Base-by-base conservation (phyloP, 2,888 invertebrate genomes). In the Chymomyza fuscimana region DNA sequence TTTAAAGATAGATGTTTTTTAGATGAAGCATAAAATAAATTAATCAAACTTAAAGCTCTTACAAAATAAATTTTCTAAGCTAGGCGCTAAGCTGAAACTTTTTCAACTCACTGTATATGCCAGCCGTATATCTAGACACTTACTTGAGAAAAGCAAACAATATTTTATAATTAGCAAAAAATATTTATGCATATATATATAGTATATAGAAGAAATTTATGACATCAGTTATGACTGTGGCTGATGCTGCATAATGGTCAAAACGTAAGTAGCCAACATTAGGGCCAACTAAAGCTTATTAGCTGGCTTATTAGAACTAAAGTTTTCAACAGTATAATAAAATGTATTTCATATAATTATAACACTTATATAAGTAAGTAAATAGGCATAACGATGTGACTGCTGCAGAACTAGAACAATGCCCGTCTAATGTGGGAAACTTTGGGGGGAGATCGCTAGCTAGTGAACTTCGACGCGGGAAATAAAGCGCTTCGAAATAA, bases 341-440 rank as follows among this genome's bases (percentile, higher is more conserved):
- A 70, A 67, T 67, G 16, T 66, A 63, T 70, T 74, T 70, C 56
- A 70, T 67, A 65, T 67, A 64, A 69, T 73, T 60, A 69, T 73
- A 40, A 59, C 22, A 59, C 32, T 59, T 59, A 59, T 56, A 25
- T 52, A 52, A 36, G 36, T 46, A 46, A 46, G 40, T 46, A 46
- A 46, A 12, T 46, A 12, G 4, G 40, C 40, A 69, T 70, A 74
- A 74, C 70, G 66, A 66, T 64, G 77, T 58, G 61, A 25, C 61
- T 22, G 40, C 69, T 59, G 62, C 7, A 25, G 54, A 46, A 19
- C 40, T 64, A 63, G 64, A 81, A 83, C 78, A 83, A 85, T 81
- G 72, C 62, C 59, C 67, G 16, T 54, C 61, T 61, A 67, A 59
- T 75, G 76, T 86, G 86, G 76, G 86, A 81, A 86, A 67, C 56